Conservation (phyloP, 30 jellyfish, hydroid and myxozoan genomes). For the Phacellophora camtschatica region DNA sequence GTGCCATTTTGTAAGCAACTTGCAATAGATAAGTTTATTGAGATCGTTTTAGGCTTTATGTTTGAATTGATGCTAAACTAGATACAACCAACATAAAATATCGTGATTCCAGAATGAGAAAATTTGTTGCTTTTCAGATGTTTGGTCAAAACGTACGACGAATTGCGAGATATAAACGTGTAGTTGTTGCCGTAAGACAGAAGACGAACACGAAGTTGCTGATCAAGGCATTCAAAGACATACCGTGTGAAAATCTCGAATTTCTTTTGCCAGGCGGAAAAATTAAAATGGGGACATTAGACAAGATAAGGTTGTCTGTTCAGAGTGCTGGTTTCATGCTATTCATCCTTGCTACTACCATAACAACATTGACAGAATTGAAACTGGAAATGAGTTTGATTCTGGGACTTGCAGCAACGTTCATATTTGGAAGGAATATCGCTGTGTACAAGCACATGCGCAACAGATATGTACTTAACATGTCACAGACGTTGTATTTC, state of each 20-base stretch:
- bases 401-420: background rate
- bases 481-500: slow-evolving; percentile 81
- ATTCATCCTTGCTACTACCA: slow-evolving; percentile 33
- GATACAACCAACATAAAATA: too few species aligned
- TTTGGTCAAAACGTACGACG: slow-evolving; percentile 48
- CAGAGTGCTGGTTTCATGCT: slow-evolving; percentile 12
- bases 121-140: slow-evolving; percentile 15
- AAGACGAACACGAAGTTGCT: slow-evolving; percentile 18
- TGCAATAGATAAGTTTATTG: too few species aligned
- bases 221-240: slow-evolving; percentile 68
- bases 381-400: slow-evolving; percentile 28
- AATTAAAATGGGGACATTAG: slow-evolving; percentile 49
- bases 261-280: slow-evolving; percentile 75
- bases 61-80: too few species aligned
- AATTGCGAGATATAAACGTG: slow-evolving; percentile 71
- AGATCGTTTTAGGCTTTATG: too few species aligned
- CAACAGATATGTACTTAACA: slow-evolving; percentile 23
- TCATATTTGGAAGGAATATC: slow-evolving; percentile 26
- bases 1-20: too few species aligned
- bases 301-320: slow-evolving; percentile 46
- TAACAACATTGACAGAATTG: slow-evolving; percentile 28
- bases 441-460: slow-evolving; percentile 51
- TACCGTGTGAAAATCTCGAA: slow-evolving; percentile 79
- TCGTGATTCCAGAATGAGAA: too few species aligned
- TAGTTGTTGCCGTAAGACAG: slow-evolving; percentile 49